Evolutionary conservation across 2,113 vertebrate genomes (phyloP).

Genomic region (Serinus canaria): DNA sequence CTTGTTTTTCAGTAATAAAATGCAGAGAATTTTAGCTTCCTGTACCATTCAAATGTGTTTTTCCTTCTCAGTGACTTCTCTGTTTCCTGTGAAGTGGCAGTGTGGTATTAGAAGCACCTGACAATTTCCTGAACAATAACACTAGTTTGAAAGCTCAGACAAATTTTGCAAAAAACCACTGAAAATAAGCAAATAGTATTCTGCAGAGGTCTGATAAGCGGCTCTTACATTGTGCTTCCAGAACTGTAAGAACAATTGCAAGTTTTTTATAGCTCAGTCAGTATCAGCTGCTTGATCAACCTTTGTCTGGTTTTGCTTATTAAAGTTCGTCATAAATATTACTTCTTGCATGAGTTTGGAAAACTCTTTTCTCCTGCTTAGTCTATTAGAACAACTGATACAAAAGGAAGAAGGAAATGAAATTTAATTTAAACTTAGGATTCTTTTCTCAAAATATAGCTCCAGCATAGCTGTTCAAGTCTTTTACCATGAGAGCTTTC

Average conservation of each 20-base stretch:
- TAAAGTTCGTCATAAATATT: background rate
- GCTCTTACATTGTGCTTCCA: background rate
- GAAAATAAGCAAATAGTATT: background rate
- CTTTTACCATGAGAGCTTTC: background rate
- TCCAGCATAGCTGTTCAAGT: background rate
- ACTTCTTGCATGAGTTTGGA: background rate
- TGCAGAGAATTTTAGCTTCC: constrained; percentile 36
- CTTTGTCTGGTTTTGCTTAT: background rate
- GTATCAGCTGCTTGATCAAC: background rate
- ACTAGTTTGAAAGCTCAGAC: background rate
- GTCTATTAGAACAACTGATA: background rate
- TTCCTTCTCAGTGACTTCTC: constrained; percentile 17
- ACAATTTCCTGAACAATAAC: constrained; percentile 44
- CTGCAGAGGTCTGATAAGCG: background rate
- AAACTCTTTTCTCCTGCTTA: background rate
- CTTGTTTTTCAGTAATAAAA: constrained; percentile 18
- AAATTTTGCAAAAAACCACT: background rate
- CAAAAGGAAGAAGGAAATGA: background rate
- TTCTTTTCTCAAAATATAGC: background rate
- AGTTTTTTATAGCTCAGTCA: background rate
- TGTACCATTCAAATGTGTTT: constrained; percentile 29
- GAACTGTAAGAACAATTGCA: background rate
- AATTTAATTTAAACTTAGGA: background rate
- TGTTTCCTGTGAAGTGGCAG: constrained; percentile 55
- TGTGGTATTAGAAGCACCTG: constrained; percentile 28